Evolutionary conservation across 2,113 vertebrate species (phyloP).

Genomic region (Oncorhynchus gorbuscha): DNA sequence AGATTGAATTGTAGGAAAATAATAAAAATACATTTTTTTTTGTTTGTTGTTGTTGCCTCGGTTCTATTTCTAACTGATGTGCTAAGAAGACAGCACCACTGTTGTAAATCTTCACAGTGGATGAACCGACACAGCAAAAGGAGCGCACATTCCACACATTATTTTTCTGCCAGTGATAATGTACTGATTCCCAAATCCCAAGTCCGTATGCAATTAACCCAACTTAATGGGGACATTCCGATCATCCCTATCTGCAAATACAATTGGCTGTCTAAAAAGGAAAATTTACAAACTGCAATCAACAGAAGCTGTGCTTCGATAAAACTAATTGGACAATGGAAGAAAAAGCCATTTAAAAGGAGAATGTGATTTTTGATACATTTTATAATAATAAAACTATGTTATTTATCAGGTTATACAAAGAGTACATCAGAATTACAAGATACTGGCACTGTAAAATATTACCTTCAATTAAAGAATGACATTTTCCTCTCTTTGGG

Average conservation of each 20-base stretch:
- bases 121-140: background rate
- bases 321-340: constrained; percentile 53
- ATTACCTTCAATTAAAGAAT: too few relatives aligned
- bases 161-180: constrained; percentile 37
- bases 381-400: constrained; percentile 24
- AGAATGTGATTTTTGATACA: background rate
- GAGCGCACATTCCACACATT: background rate
- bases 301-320: background rate
- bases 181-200: constrained; percentile 38
- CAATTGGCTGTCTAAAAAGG: constrained; percentile 42
- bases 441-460: background rate
- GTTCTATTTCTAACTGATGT: background rate
- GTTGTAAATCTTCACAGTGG: background rate
- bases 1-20: background rate
- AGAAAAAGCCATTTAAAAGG: constrained; percentile 37
- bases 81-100: background rate
- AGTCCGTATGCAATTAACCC: constrained; percentile 33
- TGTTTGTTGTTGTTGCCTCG: background rate
- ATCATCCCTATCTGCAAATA: constrained; percentile 43
- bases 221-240: constrained; percentile 17
- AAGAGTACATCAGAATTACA: background rate
- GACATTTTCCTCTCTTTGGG: background rate
- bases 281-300: constrained; percentile 30
- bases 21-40: background rate
- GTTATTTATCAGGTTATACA: constrained; percentile 43